Conservation (phyloP, 2,888 invertebrate species). For the Tenodera sinensis region DNA sequence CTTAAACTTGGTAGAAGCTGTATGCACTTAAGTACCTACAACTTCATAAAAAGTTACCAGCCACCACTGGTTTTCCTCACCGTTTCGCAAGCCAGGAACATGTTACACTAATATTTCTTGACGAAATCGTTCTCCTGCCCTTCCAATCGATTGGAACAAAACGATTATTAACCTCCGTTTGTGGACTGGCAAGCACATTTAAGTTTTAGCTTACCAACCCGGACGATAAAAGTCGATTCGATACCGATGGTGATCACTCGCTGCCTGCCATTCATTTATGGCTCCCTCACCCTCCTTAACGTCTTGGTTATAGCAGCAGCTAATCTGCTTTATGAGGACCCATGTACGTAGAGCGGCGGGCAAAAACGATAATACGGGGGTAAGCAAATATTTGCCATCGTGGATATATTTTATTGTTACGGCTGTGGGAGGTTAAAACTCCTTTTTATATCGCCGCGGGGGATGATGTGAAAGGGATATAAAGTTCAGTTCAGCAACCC, state of each 20-base stretch:
- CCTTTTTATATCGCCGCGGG: not conserved
- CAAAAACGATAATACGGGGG: not conserved
- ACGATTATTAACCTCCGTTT: not conserved
- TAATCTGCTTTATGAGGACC: not conserved
- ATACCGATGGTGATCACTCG: not conserved
- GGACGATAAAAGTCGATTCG: not conserved
- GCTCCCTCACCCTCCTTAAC: not conserved
- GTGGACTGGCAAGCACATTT: not conserved
- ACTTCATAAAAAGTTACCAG: not conserved
- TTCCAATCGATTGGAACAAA: not conserved
- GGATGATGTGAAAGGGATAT: not conserved
- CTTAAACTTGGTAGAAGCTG: too few species aligned
- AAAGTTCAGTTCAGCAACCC: not conserved
- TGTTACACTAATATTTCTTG: not conserved
- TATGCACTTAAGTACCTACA: too few species aligned
- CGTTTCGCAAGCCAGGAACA: not conserved
- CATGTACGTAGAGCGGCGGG: not conserved
- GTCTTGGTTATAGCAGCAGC: conserved; percentile 1
- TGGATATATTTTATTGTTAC: not conserved
- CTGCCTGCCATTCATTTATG: not conserved
- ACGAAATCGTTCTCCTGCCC: not conserved
- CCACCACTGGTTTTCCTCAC: not conserved
- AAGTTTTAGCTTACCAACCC: not conserved
- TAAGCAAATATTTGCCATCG: conserved; percentile 2
- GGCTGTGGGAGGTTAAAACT: not conserved